Evolutionary conservation across 2,888 invertebrate genomes (phyloP), one percentile per base, ranked within the genome.

Genomic region (Phyto melanocephala): DNA sequence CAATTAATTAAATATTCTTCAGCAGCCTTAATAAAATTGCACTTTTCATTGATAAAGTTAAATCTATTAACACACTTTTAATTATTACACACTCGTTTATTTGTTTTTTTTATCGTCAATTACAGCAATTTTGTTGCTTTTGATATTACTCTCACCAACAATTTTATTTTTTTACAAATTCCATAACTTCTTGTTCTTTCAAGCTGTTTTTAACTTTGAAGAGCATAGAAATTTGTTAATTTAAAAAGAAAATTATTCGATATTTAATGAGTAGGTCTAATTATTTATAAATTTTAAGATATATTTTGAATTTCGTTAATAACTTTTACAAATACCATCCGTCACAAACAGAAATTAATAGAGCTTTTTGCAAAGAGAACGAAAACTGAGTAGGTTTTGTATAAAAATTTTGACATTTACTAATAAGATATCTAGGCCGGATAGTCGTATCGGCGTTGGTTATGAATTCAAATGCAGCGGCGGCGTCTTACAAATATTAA

Each of bases 351-450:
- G 33, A 71, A 70, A 8, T 47, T 33, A 47, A 54, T 56, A 17
- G 11, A 52, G 40, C 40, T 63, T 58, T 67, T 58, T 13, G 50
- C 50, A 71, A 70, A 63, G 70, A 63, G 58, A 47, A 80, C 8
- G 63, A 80, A 71, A 75, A 80, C 80, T 80, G 70, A 80, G 15
- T 33, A 50, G 33, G 42, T 11, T 63, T 62, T 42, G 45, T 40
- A 54, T 11, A 15, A n/a, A 7, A 13, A n/a, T 42, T 33, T 15
- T 63, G 54, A 63, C 54, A 63, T 6, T 6, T 52, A 3, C 4
- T 28, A 28, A 28, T 5, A 22, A 58, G 20, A 13, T 11, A 17
- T 10, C 6, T 11, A 22, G 13, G 11, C 11, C 1, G 10, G 1
- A 6, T 60, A 5, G 17, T 5, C 6, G 4, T 28, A 28, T 5